Evolutionary conservation across 1,140 invertebrate species (phyloP), one percentile per base, ranked within the genome.

Genomic region (Asbolus verrucosus): DNA sequence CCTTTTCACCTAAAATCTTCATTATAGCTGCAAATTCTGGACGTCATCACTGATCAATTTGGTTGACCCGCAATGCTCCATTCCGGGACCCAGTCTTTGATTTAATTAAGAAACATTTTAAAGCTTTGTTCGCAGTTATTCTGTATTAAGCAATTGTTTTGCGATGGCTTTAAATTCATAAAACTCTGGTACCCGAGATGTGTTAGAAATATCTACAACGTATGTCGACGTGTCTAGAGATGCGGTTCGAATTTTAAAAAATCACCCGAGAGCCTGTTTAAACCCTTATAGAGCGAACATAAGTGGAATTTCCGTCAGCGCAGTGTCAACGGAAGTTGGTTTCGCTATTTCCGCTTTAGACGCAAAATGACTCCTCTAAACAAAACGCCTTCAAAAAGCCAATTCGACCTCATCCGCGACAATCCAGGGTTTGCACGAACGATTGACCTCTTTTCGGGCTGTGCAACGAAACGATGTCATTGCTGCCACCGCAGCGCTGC

Each of bases 361-460:
- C 9, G 21, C 21, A 50, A 50, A 50, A 21, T 21, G 16, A 19
- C 5, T 14, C 14, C 14, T 62, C 24, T 62, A 62, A 62, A 62
- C 59, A 62, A 70, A 71, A 69, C 71, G 61, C 69, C 67, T 65
- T 67, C 73, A 36, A 69, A 73, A 72, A 75, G 71, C 73, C 73
- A 73, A 75, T 74, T 72, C 54, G 19, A 67, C 72, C 69, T 65
- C 73, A 63, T 41, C 68, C 66, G 69, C 70, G 73, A 74, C 73
- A 70, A 70, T 72, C 70, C 60, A 66, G 69, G 70, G 66, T 73
- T 72, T 75, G 73, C 73, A 71, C 19, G 18, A 46, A 75, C 73
- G 73, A 75, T 73, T 75, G 73, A 75, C 73, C 73, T 67, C 43
- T 50, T 75, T 74, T 75, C 54, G 2, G 2, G 38, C 11, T 43